Conservation (phyloP, 1,140 invertebrate genomes). For the Brachionus sp. region DNA sequence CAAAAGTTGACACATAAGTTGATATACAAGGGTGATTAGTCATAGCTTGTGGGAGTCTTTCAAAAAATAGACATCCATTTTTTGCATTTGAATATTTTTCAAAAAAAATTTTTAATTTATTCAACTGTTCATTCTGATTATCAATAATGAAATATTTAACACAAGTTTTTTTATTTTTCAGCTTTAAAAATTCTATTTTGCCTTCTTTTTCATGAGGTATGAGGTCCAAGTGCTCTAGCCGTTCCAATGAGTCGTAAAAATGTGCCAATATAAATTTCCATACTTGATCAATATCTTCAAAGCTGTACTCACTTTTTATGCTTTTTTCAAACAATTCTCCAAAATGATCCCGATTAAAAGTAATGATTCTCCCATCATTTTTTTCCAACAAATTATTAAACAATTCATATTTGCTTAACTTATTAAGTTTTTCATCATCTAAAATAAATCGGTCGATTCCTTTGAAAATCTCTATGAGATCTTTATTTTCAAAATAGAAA, state of each 20-base stretch:
- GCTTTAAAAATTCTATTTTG: not conserved
- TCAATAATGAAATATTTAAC: not conserved
- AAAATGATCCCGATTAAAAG: not conserved
- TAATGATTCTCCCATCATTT: not conserved
- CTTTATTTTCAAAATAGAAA: conserved; percentile 40
- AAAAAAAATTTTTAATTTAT: not conserved
- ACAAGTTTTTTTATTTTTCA: not conserved
- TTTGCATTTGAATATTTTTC: not conserved
- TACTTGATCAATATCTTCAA: not conserved
- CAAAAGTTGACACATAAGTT: not conserved
- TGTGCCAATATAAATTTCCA: not conserved
- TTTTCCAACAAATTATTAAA: not conserved
- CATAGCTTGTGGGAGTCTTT: not conserved
- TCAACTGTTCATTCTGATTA: not conserved
- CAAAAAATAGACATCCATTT: not conserved
- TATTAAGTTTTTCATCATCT: conserved; percentile 19
- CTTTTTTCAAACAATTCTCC: not conserved
- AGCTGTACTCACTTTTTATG: not conserved
- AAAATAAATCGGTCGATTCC: conserved; percentile 18
- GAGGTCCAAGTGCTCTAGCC: not conserved
- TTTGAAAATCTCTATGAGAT: conserved; percentile 38
- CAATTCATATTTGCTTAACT: not conserved
- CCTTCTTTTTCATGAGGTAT: not conserved
- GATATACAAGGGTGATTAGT: not conserved
- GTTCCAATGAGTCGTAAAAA: not conserved